phyloP scores from a whole-genome alignment of 2,888 invertebrate species.

The Stenurella melanura region DNA sequence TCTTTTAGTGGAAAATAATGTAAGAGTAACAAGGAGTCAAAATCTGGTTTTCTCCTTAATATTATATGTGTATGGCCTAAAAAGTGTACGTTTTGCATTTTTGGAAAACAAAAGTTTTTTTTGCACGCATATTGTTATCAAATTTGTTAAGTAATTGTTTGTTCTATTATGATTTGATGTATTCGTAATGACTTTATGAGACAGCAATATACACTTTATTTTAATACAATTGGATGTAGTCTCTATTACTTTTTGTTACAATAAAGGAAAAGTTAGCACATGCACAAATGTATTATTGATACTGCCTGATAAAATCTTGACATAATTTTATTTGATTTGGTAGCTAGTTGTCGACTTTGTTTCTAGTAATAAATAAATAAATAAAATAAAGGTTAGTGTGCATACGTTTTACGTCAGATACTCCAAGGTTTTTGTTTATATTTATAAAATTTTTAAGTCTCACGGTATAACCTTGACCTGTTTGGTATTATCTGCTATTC shows the following conservation, averaged over 20 bases:
- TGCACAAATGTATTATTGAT: background rate
- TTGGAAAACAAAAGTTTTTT: too few species aligned
- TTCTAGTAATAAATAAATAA: slow-evolving; percentile 22
- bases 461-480: slow-evolving; percentile 30
- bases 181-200: too few species aligned
- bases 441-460: slow-evolving; percentile 21
- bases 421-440: slow-evolving; percentile 28
- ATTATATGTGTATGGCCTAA: too few species aligned
- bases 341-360: slow-evolving; percentile 13
- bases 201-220: too few species aligned
- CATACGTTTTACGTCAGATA: slow-evolving; percentile 22
- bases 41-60: too few species aligned
- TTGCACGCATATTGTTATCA: too few species aligned
- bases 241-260: background rate
- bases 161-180: too few species aligned
- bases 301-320: slow-evolving; percentile 10
- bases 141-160: too few species aligned
- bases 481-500: slow-evolving; percentile 15
- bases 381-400: slow-evolving; percentile 31
- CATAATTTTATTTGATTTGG: slow-evolving; percentile 16
- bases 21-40: too few species aligned
- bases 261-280: background rate
- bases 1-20: too few species aligned
- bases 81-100: too few species aligned
- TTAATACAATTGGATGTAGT: too few species aligned